Percentiles rank a stretch among this genome's conserved stretches.
These are phyloP conservation scores for Leucophenga varia DNA, from an alignment of 1,140 invertebrate species.

Conservation along the genomic window DNA sequence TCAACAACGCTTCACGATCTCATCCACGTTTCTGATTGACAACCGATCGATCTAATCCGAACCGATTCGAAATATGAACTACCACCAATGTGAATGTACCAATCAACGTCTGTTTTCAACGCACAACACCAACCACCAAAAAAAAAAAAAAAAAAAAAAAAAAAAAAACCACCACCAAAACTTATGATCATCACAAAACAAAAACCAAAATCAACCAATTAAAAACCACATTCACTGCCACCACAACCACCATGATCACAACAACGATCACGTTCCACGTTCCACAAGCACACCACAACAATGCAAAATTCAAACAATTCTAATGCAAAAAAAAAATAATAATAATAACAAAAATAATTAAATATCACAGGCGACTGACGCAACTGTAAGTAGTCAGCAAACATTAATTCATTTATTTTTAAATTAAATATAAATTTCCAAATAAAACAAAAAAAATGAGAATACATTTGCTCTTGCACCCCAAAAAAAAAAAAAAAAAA, in stretches of 20 bases:
- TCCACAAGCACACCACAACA: too few species aligned
- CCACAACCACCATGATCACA: not conserved
- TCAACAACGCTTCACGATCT: not conserved
- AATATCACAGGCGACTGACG: constrained; percentile 16
- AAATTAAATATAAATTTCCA: too few species aligned
- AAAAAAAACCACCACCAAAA: not conserved
- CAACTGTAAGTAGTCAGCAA: constrained; percentile 19
- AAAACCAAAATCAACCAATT: not conserved
- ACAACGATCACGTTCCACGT: constrained; percentile 8
- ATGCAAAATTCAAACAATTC: constrained; percentile 12
- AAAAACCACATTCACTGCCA: too few species aligned
- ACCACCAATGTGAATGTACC: too few species aligned
- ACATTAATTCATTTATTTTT: too few species aligned
- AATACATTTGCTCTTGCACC: too few species aligned
- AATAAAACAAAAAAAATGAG: too few species aligned
- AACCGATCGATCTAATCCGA: not conserved
- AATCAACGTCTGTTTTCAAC: too few species aligned
- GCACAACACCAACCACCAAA: not conserved
- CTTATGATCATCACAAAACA: too few species aligned
- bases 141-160: not conserved
- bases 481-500: too few species aligned
- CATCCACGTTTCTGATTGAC: too few species aligned
- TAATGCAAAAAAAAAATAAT: constrained; percentile 15
- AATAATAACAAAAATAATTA: constrained; percentile 3
- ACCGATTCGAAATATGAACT: too few species aligned